Base-by-base conservation (phyloP, 2,888 invertebrate species). In the Stenotaenia linearis region DNA sequence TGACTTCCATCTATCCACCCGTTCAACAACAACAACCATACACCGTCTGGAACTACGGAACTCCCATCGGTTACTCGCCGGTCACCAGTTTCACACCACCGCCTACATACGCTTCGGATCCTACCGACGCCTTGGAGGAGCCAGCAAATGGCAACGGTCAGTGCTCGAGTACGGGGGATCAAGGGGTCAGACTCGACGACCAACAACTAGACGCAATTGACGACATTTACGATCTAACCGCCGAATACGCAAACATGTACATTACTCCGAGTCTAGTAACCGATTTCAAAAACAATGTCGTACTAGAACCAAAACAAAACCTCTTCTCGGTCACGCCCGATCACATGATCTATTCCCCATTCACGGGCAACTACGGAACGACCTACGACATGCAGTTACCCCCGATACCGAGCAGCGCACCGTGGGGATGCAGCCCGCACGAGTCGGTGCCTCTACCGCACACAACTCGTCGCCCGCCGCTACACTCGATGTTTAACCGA, bases 31-130 rank as follows among this genome's bases (percentile, higher is more conserved):
- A n/a, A n/a, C 75, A 37, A 18, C 79, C 35, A 18, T 81, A 80
- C 32, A 23, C 80, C 28, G 75, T 81, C 15, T 80, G 80, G 81
- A 80, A 80, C 40, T 81, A 80, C 32, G 80, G 79, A n/a, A 30
- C 40, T 25, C 79, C 45, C 21, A 50, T 80, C 45, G 30, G 77
- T 1, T 80, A 79, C 23, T 35, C 80, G 2, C 56, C 32, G n/a
- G n/a, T 77, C 23, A 56, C 25, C 15, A 79, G 75, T 21, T 80
- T 28, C 25, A 37, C 37, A 3, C 28, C 78, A 5, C 40, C 32
- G 12, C 78, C 40, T 5, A 12, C 12, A 12, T 21, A 21, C 9
- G 50, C 12, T 25, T 25, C 30, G 15, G 74, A 74, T 3, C 2
- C 15, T 74, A n/a, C 10, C 3, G 50, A 78, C 3, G 25, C 25